Conservation (phyloP, 2,797 vertebrate species). For the Chiloscyllium punctatum region DNA sequence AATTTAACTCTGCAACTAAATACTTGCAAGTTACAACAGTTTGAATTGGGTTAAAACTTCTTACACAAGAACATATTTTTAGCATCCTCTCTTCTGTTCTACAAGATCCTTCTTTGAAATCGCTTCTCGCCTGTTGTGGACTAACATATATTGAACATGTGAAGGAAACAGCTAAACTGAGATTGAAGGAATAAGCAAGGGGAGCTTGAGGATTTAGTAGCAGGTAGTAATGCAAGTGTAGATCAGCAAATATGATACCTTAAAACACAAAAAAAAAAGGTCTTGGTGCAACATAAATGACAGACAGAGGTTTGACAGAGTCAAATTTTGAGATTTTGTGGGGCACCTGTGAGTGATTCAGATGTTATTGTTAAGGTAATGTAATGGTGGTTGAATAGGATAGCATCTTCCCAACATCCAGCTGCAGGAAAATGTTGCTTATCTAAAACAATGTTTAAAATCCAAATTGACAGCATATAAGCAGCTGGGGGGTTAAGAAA, state of each 20-base stretch:
- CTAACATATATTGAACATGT: neutral
- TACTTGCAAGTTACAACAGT: neutral
- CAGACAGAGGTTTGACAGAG: neutral
- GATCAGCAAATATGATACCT: neutral
- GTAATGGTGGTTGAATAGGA: neutral
- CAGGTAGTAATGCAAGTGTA: neutral
- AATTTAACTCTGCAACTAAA: constrained; percentile 12
- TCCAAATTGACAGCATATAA: neutral
- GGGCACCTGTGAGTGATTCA: neutral
- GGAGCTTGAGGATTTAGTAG: neutral
- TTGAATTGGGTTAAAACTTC: neutral
- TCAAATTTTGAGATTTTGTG: neutral
- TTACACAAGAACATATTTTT: too few species aligned
- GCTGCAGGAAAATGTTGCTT: neutral
- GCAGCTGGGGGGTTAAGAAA: neutral
- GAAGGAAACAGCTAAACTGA: neutral
- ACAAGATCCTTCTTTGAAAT: neutral
- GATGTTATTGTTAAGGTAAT: neutral
- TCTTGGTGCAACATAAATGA: neutral
- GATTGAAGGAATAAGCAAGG: too few species aligned
- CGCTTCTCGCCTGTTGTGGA: neutral
- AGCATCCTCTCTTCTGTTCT: neutral
- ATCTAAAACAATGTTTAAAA: neutral
- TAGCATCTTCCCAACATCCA: neutral
- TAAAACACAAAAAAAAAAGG: neutral